A percentile compares a stretch with the other conserved stretches of the same genome.
Conservation (phyloP, 1,140 invertebrate genomes). For the Anadara kagoshimensis region DNA sequence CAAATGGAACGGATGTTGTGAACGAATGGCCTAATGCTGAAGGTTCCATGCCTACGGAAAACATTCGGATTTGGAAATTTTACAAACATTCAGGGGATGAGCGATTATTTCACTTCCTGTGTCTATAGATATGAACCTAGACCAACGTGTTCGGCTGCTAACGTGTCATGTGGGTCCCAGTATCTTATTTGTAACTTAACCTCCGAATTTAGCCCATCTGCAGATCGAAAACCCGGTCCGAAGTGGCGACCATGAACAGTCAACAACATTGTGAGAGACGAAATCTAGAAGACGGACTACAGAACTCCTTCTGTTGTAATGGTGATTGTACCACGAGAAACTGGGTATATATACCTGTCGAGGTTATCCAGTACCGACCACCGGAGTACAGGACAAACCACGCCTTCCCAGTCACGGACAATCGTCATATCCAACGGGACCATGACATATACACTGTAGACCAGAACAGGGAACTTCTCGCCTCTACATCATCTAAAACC, state of each 20-base stretch:
- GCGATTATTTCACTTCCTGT: slow-evolving; percentile 40
- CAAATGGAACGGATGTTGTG: slow-evolving; percentile 38
- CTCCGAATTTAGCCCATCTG: background rate
- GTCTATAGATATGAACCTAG: slow-evolving; percentile 51
- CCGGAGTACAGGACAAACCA: slow-evolving; percentile 41
- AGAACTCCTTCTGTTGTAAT: slow-evolving; percentile 46
- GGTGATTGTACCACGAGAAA: slow-evolving; percentile 36
- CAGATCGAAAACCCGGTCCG: background rate
- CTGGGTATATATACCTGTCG: slow-evolving; percentile 55
- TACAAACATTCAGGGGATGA: slow-evolving; percentile 48
- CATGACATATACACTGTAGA: slow-evolving; percentile 3
- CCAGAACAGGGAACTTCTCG: slow-evolving; percentile 54
- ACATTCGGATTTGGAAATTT: slow-evolving; percentile 49
- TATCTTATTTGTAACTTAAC: slow-evolving; percentile 44
- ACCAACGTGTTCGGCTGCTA: slow-evolving; percentile 46
- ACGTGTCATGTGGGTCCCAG: slow-evolving; percentile 48
- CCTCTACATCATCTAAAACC: slow-evolving; percentile 18
- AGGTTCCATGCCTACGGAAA: slow-evolving; percentile 28
- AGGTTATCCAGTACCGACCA: slow-evolving; percentile 51
- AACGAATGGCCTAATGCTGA: slow-evolving; percentile 43
- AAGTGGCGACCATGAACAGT: background rate
- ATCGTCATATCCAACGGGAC: slow-evolving; percentile 43
- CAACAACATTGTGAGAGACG: no score
- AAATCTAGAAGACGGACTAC: slow-evolving; percentile 25
- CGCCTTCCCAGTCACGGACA: slow-evolving; percentile 48